Evolutionary conservation across 2,888 invertebrate species (phyloP).

Genomic region (Cetonia aurata): DNA sequence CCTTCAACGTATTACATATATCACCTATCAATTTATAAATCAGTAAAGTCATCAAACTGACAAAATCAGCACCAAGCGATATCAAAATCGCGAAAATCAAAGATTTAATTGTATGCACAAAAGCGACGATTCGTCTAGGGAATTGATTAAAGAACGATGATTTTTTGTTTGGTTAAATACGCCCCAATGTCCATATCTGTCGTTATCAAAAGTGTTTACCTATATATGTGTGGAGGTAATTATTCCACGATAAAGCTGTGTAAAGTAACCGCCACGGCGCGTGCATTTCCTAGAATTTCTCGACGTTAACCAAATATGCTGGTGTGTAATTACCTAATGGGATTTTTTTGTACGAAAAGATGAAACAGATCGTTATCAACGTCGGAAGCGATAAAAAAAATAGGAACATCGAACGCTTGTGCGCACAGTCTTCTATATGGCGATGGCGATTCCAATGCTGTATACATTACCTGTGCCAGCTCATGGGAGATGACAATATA

Average conservation of each 20-base stretch:
- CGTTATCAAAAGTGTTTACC: conserved; percentile 12
- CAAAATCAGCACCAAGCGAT: neutral
- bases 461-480: neutral
- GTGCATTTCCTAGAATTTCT: conserved; percentile 34
- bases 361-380: conserved; percentile 35
- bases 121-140: conserved; percentile 15
- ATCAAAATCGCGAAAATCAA: neutral
- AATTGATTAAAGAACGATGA: conserved; percentile 12
- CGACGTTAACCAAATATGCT: conserved; percentile 25
- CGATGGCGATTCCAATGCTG: neutral
- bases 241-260: conserved; percentile 30
- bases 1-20: no score
- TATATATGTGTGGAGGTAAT: conserved; percentile 7
- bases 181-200: neutral
- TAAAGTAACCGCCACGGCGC: conserved; percentile 11
- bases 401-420: conserved; percentile 9
- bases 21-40: neutral
- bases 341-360: conserved; percentile 38
- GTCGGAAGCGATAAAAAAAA: conserved; percentile 22
- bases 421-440: neutral
- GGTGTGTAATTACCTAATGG: conserved; percentile 38
- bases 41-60: neutral
- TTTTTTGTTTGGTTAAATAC: conserved; percentile 3
- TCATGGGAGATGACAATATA: no score
- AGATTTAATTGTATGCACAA: conserved; percentile 1